Base-by-base conservation (phyloP, 1,140 invertebrate species). In the Daktulosphaira vitifoliae region DNA sequence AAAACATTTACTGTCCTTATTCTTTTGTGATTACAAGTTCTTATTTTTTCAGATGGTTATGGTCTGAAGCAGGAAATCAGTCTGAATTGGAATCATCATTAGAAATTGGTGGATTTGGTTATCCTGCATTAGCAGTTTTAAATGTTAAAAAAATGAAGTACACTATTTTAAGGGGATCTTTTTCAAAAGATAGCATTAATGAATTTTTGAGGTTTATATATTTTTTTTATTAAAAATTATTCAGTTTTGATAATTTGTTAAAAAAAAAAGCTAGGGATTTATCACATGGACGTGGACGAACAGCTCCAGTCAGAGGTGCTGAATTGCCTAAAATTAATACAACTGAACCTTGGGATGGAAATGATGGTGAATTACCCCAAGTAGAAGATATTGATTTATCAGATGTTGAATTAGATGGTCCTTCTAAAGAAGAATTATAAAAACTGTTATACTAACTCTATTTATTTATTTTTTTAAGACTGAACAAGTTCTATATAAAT, bases 101-200 rank as follows among this genome's bases (percentile, higher is more conserved):
- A 22, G 96, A 94, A 71, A 89, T 99, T 66, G 97, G 97, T 44
- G 88, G 89, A 2, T 92, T 92, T 76, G 88, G 88, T 23, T 90
- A 92, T 74, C 89, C 92, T 44, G 95, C 96, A 11, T 87, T 99
- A 84, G 94, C 92, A 11, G 95, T 94, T 22, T 85, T 98, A 26
- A 99, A 98, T 77, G 82, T 86, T 8, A 93, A 96, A 76, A 99
- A 99, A 78, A 89, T 95, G 84, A 98, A 96, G 74, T 99, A 90
- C 78, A 92, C 94, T 0, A 80, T 93, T 2, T 78, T 99, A 0
- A 85, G 89, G 70, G 96, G 96, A 49, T 89, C 95, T 22, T 99
- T 98, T 78, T 95, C 91, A 6, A 82, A 89, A 69, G 86, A 88
- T 66, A 97, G 97, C 66, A 96, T 99, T 72, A 86, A 89, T 71